A percentile compares a stretch with the other conserved stretches of the same genome.
Evolutionary conservation across 2,888 invertebrate species (phyloP).

Genomic region (Cephus nigrinus): DNA sequence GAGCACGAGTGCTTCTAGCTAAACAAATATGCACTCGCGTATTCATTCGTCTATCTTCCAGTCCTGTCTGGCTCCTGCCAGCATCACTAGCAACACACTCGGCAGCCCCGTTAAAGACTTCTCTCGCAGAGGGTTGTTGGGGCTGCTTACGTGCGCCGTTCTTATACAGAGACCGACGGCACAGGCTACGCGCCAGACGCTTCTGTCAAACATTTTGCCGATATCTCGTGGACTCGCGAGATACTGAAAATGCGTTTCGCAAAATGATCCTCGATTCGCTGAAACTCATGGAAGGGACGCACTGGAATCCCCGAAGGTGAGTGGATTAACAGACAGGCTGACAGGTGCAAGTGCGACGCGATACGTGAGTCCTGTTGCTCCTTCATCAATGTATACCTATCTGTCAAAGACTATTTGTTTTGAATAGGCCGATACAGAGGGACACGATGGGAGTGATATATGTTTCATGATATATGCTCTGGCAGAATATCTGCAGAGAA

Average conservation of each 20-base stretch:
- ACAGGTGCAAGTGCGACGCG: not conserved
- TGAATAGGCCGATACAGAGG: conserved; percentile 44
- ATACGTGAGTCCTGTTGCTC: not conserved
- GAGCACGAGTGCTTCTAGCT: conserved; percentile 62
- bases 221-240: not conserved
- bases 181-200: not conserved
- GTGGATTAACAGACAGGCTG: not conserved
- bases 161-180: too few species aligned
- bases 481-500: conserved; percentile 29
- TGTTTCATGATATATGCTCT: conserved; percentile 28
- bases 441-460: conserved; percentile 48
- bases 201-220: too few species aligned
- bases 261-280: not conserved
- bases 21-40: conserved; percentile 65
- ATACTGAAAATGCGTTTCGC: not conserved
- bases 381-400: not conserved
- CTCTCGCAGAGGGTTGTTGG: conserved; percentile 35
- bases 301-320: not conserved
- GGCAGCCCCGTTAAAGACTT: conserved; percentile 59
- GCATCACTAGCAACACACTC: conserved; percentile 40
- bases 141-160: not conserved
- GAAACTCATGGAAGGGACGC: not conserved
- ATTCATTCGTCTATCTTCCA: conserved; percentile 63
- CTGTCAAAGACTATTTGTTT: conserved; percentile 39
- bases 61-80: conserved; percentile 38